Conservation (phyloP, 1,140 invertebrate species). For the Drosophila melanica region DNA sequence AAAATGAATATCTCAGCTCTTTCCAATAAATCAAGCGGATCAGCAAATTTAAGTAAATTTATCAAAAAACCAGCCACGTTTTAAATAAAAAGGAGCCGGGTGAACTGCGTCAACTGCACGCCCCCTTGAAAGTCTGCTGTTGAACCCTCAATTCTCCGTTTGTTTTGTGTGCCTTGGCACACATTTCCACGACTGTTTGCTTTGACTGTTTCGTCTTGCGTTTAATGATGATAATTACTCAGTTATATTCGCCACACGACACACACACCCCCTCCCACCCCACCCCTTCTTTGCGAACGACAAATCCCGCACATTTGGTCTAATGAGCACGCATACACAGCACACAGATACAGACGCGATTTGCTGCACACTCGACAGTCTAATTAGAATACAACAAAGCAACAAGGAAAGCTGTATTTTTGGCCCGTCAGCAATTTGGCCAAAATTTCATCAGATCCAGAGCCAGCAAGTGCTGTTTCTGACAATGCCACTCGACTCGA, state of each 20-base stretch:
- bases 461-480: conserved; percentile 27
- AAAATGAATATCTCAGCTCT: neutral
- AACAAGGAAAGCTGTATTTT: conserved; percentile 25
- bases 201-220: conserved; percentile 50
- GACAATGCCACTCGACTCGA: conserved; percentile 21
- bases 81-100: neutral
- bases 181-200: conserved; percentile 64
- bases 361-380: conserved; percentile 33
- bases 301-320: conserved; percentile 39
- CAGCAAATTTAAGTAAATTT: no score
- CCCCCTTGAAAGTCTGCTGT: neutral
- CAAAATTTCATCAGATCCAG: conserved; percentile 30
- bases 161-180: conserved; percentile 60
- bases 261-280: neutral
- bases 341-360: conserved; percentile 2
- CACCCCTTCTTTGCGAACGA: no score
- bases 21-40: no score
- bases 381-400: conserved; percentile 60
- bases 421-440: conserved; percentile 41
- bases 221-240: conserved; percentile 75
- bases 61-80: neutral
- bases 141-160: neutral
- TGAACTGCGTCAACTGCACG: neutral
- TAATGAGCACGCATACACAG: conserved; percentile 58
- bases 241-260: conserved; percentile 24